Base-by-base conservation (phyloP, 2,888 invertebrate genomes). In the Creontiades dilutus region DNA sequence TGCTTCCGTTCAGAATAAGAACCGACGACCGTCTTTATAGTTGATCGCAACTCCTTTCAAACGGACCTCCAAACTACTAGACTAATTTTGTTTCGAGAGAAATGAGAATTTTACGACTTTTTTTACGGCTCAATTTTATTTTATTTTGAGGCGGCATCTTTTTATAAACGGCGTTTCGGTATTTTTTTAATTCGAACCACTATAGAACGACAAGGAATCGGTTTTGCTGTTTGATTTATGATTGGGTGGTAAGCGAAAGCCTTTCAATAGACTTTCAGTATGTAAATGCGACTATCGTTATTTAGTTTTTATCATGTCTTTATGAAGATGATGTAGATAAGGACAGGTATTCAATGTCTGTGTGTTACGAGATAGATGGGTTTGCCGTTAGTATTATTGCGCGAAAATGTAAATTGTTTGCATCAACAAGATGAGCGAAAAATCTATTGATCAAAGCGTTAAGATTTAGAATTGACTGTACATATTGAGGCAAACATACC, bases 51-150 rank as follows among this genome's bases (percentile, higher is more conserved):
- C 78, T 78, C 28, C 78, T 0, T 78, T 37, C 78, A 47, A 78
- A 78, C 1, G 78, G 78, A 78, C 78, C 78, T 78, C 78, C 78
- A 46, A 47, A 78, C 78, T 78, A 78, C n/a, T 78, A 78, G 78
- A 78, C 78, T 78, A 78, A 78, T 78, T 78, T 78, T 78, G 13
- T 46, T 46, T 19, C 46, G 37, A 28, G 47, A 47, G 78, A 37
- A 19, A 75, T 19, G 14, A 37, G 7, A 37, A 37, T 37, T 78
- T 78, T 78, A 78, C 78, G 78, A 37, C 37, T 37, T 37, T 37
- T 37, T 37, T 37, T 37, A 37, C 37, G 37, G 37, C 37, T 7
- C 7, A 37, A 37, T 37, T 37, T 37, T 37, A 7, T 37, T 37
- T 37, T 37, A 37, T 37, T 37, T 7, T 37, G 37, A 78, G 46